Evolutionary conservation across 2,888 invertebrate species (phyloP), one percentile per base, ranked within the genome.

Genomic region (Uropetala carovei): DNA sequence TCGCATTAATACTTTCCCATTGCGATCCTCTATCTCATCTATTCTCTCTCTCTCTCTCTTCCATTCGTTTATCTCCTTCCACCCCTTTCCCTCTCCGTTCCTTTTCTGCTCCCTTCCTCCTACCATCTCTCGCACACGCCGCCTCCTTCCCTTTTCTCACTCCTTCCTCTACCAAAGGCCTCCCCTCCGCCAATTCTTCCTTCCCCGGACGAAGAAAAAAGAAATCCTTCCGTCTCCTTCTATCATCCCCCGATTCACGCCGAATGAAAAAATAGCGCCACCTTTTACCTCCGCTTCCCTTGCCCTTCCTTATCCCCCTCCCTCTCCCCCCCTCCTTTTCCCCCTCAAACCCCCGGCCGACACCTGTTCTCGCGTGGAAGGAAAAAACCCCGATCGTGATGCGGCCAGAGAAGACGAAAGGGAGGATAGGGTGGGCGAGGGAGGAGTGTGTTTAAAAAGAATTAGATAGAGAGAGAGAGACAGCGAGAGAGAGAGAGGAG

Each of bases 361-460:
- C 75, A 75, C 75, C 75, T 75, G 75, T 75, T 75, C 75, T 75
- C 11, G 4, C n/a, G 68, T 68, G 16, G 64, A 75, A 22, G 75
- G 27, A 27, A 22, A 22, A 7, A 27, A 75, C 75, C 13, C 75
- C 11, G 14, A 22, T 10, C 27, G 27, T 27, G 27, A 27, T 7
- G 18, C 60, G 60, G 60, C 0, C 18, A 16, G 9, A 59, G 14
- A 14, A 9, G 14, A 59, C 59, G 59, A 14, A 60, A 27, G 9
- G 22, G 75, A 27, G 27, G 3, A 22, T 27, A 0, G 10, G 22
- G 13, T 10, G 27, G 18, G 22, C 22, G 68, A 75, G 27, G 11
- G 16, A 27, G 75, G 27, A 75, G 13, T 27, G 13, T 27, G 75
- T 75, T 75, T n/a, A 0, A 22, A 75, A 13, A 22, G 5, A 4